Percentiles rank a stretch among this genome's conserved stretches.
Evolutionary conservation across 2,888 invertebrate species (phyloP).

Genomic region (Eilema depressum): DNA sequence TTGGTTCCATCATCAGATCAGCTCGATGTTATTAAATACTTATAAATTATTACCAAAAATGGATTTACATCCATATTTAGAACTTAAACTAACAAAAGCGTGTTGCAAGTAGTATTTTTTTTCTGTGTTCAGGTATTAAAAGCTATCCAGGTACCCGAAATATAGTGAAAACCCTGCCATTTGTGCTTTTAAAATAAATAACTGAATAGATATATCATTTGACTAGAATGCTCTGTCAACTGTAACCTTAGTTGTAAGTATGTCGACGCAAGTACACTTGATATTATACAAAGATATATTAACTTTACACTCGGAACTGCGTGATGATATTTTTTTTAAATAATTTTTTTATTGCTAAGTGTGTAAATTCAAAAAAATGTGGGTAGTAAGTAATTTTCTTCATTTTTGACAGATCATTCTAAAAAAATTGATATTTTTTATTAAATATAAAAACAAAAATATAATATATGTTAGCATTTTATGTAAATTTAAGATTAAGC

Average conservation of each 20-base stretch:
- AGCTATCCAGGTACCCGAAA: neutral
- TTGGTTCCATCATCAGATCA: neutral
- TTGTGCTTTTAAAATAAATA: constrained; percentile 78
- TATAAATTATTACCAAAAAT: no score
- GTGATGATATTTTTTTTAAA: constrained; percentile 18
- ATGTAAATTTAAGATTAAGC: constrained; percentile 57
- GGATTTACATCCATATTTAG: no score
- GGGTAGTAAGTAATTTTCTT: constrained; percentile 12
- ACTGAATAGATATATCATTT: constrained; percentile 52
- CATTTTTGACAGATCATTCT: constrained; percentile 42
- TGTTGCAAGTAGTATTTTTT: no score
- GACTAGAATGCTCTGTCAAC: constrained; percentile 45
- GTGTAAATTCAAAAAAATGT: constrained; percentile 2
- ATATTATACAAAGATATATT: constrained; percentile 24
- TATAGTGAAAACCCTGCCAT: constrained; percentile 64
- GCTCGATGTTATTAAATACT: no score
- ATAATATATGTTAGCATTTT: constrained; percentile 66
- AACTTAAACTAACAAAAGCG: no score
- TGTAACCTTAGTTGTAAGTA: constrained; percentile 2
- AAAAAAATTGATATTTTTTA: constrained; percentile 45
- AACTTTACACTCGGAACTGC: constrained; percentile 5
- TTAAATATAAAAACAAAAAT: constrained; percentile 53
- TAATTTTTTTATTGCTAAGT: constrained; percentile 12
- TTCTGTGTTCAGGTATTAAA: neutral
- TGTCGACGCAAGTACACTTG: constrained; percentile 17